These are phyloP conservation scores for Toxotes jaculatrix DNA, from an alignment of 2,113 vertebrate genomes.

Conservation along the genomic window DNA sequence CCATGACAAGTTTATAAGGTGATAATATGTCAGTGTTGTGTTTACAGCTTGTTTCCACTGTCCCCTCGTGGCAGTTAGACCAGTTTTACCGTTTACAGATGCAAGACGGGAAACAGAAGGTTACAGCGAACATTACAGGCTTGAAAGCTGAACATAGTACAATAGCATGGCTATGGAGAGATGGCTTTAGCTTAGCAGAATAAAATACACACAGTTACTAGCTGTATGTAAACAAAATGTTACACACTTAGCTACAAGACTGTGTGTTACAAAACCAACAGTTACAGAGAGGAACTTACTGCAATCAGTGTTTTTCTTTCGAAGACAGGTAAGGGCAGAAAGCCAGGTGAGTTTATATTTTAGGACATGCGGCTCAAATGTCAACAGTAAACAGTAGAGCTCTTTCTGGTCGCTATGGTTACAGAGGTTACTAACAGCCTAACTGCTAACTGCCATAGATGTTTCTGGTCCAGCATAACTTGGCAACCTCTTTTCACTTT, in stretches of 20 bases:
- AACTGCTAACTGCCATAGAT: neutral
- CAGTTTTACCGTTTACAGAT: neutral
- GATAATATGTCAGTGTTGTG: too few species aligned
- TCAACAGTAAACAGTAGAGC: neutral
- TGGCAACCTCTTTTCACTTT: neutral
- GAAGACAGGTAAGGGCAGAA: too few species aligned
- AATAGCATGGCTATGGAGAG: neutral
- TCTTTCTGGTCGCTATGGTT: constrained; percentile 32
- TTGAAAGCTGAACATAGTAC: neutral
- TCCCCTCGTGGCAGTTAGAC: too few species aligned
- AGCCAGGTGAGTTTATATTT: neutral
- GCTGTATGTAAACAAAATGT: neutral
- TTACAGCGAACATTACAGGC: neutral
- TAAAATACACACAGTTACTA: neutral
- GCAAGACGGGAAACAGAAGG: neutral
- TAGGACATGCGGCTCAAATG: neutral
- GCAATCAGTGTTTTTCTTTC: neutral
- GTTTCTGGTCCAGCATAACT: neutral
- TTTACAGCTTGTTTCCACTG: neutral
- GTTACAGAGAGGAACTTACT: neutral
- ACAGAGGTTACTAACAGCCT: neutral
- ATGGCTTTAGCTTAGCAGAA: neutral
- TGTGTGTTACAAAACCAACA: neutral
- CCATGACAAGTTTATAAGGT: neutral
- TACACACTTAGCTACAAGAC: neutral